Evolutionary conservation across 2,888 invertebrate genomes (phyloP).

Genomic region (Crematogaster levior): DNA sequence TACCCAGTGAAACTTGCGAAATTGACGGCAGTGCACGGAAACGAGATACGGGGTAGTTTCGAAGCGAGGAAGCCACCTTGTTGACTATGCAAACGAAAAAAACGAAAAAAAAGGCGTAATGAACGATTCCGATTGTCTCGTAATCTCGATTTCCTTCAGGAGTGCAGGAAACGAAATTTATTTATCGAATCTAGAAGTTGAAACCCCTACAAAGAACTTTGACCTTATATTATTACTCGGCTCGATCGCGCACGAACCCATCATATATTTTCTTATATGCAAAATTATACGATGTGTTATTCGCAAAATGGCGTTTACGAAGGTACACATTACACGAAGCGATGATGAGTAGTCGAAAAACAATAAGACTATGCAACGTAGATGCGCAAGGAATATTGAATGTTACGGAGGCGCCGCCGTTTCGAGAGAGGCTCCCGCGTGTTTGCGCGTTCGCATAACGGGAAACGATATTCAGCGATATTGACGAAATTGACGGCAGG

Average conservation of each 20-base stretch:
- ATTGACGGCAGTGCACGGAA: slow-evolving; percentile 12
- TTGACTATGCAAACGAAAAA: neutral
- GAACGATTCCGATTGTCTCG: neutral
- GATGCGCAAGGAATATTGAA: slow-evolving; percentile 43
- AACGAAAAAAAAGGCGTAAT: neutral
- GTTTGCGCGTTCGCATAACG: slow-evolving; percentile 53
- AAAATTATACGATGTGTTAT: slow-evolving; percentile 22
- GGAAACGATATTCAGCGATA: slow-evolving; percentile 61
- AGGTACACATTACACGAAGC: slow-evolving; percentile 13
- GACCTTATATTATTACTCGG: slow-evolving; percentile 8
- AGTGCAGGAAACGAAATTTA: neutral
- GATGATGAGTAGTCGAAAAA: slow-evolving; percentile 37
- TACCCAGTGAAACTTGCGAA: slow-evolving; percentile 26
- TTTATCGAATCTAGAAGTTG: slow-evolving; percentile 5
- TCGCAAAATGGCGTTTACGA: slow-evolving; percentile 34
- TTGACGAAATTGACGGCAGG: slow-evolving; percentile 69
- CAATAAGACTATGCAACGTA: slow-evolving; percentile 36
- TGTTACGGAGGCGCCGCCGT: slow-evolving; percentile 23
- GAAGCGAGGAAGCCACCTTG: slow-evolving; percentile 1
- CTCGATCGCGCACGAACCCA: neutral
- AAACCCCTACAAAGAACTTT: slow-evolving; percentile 18
- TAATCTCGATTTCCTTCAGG: neutral
- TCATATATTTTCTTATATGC: slow-evolving; percentile 21
- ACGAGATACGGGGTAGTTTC: slow-evolving; percentile 36
- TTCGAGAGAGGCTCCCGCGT: slow-evolving; percentile 51